A percentile compares a stretch with the other conserved stretches of the same genome.
Evolutionary conservation across 1,140 invertebrate species (phyloP).

Genomic region (Ceratina calcarata): DNA sequence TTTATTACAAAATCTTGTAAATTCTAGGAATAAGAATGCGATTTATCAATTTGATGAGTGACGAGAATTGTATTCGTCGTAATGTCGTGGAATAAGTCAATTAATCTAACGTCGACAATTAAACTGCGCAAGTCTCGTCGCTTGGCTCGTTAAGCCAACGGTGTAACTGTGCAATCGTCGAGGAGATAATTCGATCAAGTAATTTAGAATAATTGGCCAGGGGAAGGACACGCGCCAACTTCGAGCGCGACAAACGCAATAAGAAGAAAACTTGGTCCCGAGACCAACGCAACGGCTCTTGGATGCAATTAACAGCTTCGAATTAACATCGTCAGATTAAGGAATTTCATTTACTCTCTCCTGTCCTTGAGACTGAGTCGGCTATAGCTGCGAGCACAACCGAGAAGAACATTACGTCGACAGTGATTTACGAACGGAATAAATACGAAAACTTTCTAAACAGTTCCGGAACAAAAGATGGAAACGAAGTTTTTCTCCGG

Average conservation of each 20-base stretch:
- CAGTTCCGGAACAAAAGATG: too few relatives aligned
- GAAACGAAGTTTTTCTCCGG: neutral
- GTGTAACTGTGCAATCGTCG: constrained; percentile 43
- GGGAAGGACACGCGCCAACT: constrained; percentile 39
- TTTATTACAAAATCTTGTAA: too few relatives aligned
- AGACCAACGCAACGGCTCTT: neutral
- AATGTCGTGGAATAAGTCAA: constrained; percentile 3
- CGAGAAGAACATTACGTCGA: neutral
- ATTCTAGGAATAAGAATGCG: too few relatives aligned
- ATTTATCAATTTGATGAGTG: neutral
- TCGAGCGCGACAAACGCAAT: constrained; percentile 44
- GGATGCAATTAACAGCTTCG: constrained; percentile 42
- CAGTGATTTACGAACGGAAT: neutral
- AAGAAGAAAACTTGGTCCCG: constrained; percentile 31
- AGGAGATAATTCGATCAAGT: constrained; percentile 59
- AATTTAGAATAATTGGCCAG: constrained; percentile 57
- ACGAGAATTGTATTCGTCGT: neutral
- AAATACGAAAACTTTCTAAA: too few relatives aligned
- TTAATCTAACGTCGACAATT: constrained; percentile 15
- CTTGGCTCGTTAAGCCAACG: constrained; percentile 19
- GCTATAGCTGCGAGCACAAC: neutral
- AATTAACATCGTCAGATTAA: constrained; percentile 14
- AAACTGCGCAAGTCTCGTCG: constrained; percentile 21
- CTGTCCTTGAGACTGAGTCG: neutral
- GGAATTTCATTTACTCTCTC: constrained; percentile 32